Evolutionary conservation across 2,888 invertebrate species (phyloP), one percentile per base, ranked within the genome.

Genomic region (Apomyelois bistriatella): DNA sequence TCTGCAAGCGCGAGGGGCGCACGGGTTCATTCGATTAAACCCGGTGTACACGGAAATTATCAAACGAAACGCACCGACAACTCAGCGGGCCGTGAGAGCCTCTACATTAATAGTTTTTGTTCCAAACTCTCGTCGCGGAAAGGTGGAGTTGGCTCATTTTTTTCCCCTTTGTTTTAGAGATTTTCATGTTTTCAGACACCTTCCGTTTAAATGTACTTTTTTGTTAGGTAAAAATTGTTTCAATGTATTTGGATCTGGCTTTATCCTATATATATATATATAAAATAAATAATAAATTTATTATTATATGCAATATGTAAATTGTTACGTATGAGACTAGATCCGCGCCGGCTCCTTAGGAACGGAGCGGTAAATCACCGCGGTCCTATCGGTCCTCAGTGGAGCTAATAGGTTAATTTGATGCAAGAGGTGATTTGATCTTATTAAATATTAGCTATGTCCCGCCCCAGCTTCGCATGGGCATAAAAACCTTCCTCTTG

Each of bases 91-190:
- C 81, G 87, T 77, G 79, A 82, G 79, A 78, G 80, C 72, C 76
- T 79, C 79, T 82, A 81, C 82, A 82, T 84, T 84, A 82, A 85
- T 85, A 87, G 87, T 87, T 88, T 87, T 88, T 86, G 85, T 86
- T 79, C 66, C 74, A 72, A 78, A 80, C 79, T 79, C 80, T 60
- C 69, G 67, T 77, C 76, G 69, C 75, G 76, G 74, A 76, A 78
- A 79, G 72, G 72, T 74, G 68, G 72, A 60, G 71, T 70, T 76
- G 70, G 62, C 58, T 58, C 54, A 65, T 67, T 65, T 75, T 72
- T 72, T 71, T 1, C 13, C 37, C 37, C 68, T 72, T 72, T 76
- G 70, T 74, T 53, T 60, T 57, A 64, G 61, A 65, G 65, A 68
- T 68, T 70, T 76, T 68, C 70, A 72, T 76, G 69, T 78, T 77